Evolutionary conservation across 2,113 vertebrate species (phyloP).

Genomic region (Ahaetulla prasina): DNA sequence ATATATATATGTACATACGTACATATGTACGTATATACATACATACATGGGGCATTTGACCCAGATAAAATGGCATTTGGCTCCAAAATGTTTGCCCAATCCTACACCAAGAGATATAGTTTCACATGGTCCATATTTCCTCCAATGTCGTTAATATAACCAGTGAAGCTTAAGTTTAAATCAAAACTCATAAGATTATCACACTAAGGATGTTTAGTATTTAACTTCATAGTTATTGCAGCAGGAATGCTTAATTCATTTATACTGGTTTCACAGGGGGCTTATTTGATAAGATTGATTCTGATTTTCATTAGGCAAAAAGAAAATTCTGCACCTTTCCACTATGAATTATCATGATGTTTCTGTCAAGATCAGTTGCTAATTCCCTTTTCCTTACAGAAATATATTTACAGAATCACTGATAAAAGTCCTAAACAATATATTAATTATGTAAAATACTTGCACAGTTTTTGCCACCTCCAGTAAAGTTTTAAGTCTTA

Average conservation of each 20-base stretch:
- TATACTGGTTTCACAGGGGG: background rate
- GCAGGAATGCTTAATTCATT: background rate
- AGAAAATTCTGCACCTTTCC: background rate
- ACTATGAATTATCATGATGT: background rate
- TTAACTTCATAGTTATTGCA: background rate
- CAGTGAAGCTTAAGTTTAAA: background rate
- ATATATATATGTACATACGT: too few relatives aligned
- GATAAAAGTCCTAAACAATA: slow-evolving; percentile 4
- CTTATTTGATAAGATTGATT: background rate
- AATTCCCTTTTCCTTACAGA: background rate
- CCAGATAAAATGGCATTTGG: background rate
- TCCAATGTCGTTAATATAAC: background rate
- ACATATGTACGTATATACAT: too few relatives aligned
- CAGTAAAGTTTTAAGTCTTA: background rate
- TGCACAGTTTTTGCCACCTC: slow-evolving; percentile 8
- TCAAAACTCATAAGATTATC: background rate
- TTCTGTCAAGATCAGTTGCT: background rate
- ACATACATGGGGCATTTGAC: background rate
- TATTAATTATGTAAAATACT: background rate
- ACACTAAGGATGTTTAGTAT: background rate
- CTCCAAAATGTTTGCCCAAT: background rate
- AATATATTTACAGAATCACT: background rate
- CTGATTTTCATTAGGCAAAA: background rate
- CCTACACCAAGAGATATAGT: background rate
- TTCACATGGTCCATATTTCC: background rate